These are phyloP conservation scores for Micoletzkya japonica DNA, from an alignment of 2,888 invertebrate species.

Conservation along the genomic window DNA sequence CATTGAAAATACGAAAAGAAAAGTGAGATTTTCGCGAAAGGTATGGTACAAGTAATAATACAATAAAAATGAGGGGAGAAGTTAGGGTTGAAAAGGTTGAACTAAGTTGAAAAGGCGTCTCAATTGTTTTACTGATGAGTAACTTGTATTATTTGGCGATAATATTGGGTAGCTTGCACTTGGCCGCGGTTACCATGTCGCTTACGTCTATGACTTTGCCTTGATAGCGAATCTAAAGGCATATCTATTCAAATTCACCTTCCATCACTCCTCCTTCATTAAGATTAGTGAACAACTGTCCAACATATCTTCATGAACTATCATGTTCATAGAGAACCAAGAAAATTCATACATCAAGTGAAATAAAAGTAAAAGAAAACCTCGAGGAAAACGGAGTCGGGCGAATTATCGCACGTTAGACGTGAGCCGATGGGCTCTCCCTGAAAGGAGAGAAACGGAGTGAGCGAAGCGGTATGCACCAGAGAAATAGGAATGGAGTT, in stretches of 20 bases:
- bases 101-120: too few relatives aligned
- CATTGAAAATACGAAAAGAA: background rate
- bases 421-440: constrained; percentile 52
- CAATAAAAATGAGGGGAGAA: constrained; percentile 1
- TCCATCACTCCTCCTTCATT: background rate
- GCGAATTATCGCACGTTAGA: constrained; percentile 48
- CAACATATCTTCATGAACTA: too few relatives aligned
- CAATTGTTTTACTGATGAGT: too few relatives aligned
- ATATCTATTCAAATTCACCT: too few relatives aligned
- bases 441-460: constrained; percentile 18
- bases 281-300: too few relatives aligned
- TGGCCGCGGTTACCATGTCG: constrained; percentile 55
- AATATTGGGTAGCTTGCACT: constrained; percentile 47
- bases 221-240: constrained; percentile 54
- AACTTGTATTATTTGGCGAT: background rate
- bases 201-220: constrained; percentile 59
- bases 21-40: background rate
- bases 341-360: too few relatives aligned
- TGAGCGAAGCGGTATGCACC: too few relatives aligned
- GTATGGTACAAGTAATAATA: background rate
- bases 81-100: background rate
- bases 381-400: constrained; percentile 59
- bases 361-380: constrained; percentile 27
- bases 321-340: too few relatives aligned
- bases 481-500: too few relatives aligned